Conservation (phyloP, 2,113 vertebrate genomes). For the Ancistrus triradiatus region DNA sequence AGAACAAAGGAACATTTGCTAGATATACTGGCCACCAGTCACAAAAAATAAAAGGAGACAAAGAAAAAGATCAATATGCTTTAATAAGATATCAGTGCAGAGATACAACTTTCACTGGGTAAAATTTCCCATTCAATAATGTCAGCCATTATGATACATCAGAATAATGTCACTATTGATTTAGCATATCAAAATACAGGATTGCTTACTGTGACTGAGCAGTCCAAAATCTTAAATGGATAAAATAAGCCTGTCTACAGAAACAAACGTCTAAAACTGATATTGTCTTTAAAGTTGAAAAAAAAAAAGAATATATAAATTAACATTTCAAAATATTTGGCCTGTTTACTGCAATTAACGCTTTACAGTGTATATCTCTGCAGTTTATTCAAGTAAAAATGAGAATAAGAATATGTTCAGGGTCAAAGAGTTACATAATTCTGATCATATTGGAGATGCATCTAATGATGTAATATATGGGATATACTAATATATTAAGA, state of each 20-base stretch:
- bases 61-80: conserved; percentile 84
- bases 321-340: neutral
- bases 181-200: conserved; percentile 77
- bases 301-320: conserved; percentile 32
- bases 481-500: no score
- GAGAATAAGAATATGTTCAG: no score
- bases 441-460: no score
- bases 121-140: conserved; percentile 83
- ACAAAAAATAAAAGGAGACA: conserved; percentile 51
- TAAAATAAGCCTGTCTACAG: conserved; percentile 49
- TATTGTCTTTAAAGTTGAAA: conserved; percentile 72
- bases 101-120: conserved; percentile 93
- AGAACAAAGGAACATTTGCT: no score
- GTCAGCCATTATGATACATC: conserved; percentile 63
- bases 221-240: conserved; percentile 52
- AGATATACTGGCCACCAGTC: no score
- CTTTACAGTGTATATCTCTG: neutral
- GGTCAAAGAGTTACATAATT: no score
- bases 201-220: conserved; percentile 80
- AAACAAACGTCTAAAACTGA: conserved; percentile 57
- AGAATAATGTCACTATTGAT: conserved; percentile 78
- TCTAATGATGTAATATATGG: no score
- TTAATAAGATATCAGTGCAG: conserved; percentile 98
- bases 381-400: neutral
- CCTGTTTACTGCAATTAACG: neutral